Conservation (phyloP, 2,113 vertebrate species). For the Halichoeres trimaculatus region DNA sequence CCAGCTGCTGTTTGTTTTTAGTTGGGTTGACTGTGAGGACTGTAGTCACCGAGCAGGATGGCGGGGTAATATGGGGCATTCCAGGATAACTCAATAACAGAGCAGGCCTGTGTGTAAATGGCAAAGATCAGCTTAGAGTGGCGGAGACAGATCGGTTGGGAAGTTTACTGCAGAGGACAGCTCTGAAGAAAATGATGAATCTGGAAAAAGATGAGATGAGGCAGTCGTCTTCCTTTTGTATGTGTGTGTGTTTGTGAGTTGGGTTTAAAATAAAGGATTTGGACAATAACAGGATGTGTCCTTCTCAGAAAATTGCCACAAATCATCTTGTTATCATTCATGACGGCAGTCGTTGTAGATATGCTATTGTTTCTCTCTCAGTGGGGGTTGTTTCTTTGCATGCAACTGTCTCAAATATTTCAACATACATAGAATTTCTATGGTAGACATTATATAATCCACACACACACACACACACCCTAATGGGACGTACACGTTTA, state of each 20-base stretch:
- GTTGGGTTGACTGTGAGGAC: constrained; percentile 60
- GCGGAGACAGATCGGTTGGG: constrained; percentile 49
- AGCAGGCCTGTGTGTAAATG: constrained; percentile 13
- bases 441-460: constrained; percentile 20
- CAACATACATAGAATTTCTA: constrained; percentile 5
- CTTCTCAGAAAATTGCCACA: constrained; percentile 69
- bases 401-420: constrained; percentile 31
- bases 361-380: constrained; percentile 51
- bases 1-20: constrained; percentile 75
- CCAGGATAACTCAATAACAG: constrained; percentile 56
- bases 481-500: no score
- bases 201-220: constrained; percentile 55
- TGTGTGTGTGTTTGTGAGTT: constrained; percentile 22
- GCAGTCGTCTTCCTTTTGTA: constrained; percentile 37
- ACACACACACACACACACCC: no score
- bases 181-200: constrained; percentile 50
- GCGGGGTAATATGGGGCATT: constrained; percentile 42
- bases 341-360: constrained; percentile 46
- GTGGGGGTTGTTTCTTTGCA: constrained; percentile 21
- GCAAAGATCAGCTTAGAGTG: constrained; percentile 51
- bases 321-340: constrained; percentile 69
- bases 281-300: constrained; percentile 77
- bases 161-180: constrained; percentile 43
- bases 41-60: constrained; percentile 48
- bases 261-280: constrained; percentile 37